These are phyloP conservation scores for Tuberolachnus salignus DNA, from an alignment of 2,888 invertebrate species.

Conservation along the genomic window DNA sequence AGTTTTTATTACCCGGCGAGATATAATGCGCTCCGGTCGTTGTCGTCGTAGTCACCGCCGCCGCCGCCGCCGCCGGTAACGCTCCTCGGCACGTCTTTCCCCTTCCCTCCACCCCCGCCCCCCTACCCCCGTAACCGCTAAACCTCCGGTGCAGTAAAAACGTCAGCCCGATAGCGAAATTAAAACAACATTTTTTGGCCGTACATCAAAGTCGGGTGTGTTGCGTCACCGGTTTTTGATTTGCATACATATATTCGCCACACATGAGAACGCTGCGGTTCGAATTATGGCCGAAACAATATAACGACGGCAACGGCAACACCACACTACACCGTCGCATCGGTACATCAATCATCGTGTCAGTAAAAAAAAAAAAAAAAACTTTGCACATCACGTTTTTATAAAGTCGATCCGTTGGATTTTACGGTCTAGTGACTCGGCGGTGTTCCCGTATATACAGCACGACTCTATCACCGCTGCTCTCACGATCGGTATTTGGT, in stretches of 20 bases:
- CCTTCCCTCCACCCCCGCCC: no score
- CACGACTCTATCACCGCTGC: background rate
- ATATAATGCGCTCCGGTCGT: background rate
- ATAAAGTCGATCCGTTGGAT: slow-evolving; percentile 24
- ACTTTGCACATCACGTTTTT: slow-evolving; percentile 35
- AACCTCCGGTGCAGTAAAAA: slow-evolving; percentile 16
- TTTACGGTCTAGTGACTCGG: slow-evolving; percentile 14
- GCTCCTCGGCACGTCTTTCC: background rate
- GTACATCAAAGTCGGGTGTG: slow-evolving; percentile 40
- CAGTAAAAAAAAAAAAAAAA: background rate
- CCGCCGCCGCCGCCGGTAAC: background rate
- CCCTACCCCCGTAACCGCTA: slow-evolving; percentile 1
- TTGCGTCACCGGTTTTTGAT: slow-evolving; percentile 24
- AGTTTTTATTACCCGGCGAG: slow-evolving; percentile 51
- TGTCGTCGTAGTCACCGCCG: slow-evolving; percentile 3
- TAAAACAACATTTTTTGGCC: slow-evolving; percentile 42
- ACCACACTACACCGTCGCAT: background rate
- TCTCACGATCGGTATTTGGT: slow-evolving; percentile 4
- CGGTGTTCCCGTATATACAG: slow-evolving; percentile 16
- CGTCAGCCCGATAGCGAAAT: slow-evolving; percentile 36
- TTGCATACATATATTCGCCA: slow-evolving; percentile 43
- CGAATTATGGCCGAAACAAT: background rate
- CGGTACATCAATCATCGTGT: slow-evolving; percentile 29
- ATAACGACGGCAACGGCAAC: background rate
- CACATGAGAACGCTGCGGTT: slow-evolving; percentile 17